Evolutionary conservation across 2,888 invertebrate species (phyloP).

Genomic region (Sinohyriopsis cumingii): DNA sequence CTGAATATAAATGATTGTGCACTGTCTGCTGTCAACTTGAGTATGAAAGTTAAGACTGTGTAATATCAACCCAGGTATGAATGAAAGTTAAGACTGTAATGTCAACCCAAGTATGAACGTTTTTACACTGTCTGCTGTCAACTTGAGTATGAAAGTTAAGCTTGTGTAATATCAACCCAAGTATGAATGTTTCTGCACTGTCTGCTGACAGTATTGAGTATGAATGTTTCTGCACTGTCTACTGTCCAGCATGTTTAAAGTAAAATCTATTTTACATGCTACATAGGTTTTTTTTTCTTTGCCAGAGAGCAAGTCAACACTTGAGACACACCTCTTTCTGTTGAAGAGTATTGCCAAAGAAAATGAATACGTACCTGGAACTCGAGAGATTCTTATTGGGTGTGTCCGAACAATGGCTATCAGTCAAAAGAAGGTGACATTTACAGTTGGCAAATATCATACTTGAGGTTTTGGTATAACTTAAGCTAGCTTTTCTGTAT

Average conservation of each 20-base stretch:
- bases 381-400: constrained; percentile 62
- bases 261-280: not conserved
- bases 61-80: not conserved
- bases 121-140: too few species aligned
- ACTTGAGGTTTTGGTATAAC: not conserved
- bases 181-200: too few species aligned
- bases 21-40: not conserved
- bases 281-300: constrained; percentile 1
- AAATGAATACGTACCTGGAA: constrained; percentile 56
- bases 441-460: not conserved
- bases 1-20: not conserved
- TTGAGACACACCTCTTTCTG: constrained; percentile 59
- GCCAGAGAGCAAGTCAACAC: constrained; percentile 30
- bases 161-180: too few species aligned
- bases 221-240: too few species aligned
- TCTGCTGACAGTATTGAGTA: too few species aligned
- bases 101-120: too few species aligned
- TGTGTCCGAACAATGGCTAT: constrained; percentile 70
- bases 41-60: not conserved
- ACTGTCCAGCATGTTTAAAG: not conserved
- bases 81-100: too few species aligned
- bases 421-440: constrained; percentile 69
- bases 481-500: too few species aligned
- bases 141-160: too few species aligned
- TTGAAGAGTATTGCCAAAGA: constrained; percentile 60